Conservation (phyloP, 2,888 invertebrate genomes). For the Minunthozetes semirufus region DNA sequence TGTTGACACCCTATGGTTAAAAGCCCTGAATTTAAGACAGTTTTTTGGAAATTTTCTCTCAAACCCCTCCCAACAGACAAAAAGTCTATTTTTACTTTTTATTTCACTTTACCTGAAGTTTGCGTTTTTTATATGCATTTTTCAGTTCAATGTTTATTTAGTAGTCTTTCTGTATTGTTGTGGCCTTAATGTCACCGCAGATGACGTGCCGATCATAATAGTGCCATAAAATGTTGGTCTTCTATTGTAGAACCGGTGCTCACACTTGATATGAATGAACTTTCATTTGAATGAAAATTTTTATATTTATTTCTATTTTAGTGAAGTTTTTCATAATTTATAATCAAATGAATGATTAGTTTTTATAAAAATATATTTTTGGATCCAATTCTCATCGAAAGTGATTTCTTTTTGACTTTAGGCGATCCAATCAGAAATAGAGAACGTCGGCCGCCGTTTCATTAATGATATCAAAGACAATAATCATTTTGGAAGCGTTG, state of each 20-base stretch:
- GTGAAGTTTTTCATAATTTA: background rate
- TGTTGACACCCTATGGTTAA: constrained; percentile 25
- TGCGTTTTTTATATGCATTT: background rate
- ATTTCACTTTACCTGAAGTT: background rate
- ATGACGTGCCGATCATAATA: constrained; percentile 25
- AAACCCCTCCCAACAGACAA: constrained; percentile 5
- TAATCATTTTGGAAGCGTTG: constrained; percentile 12
- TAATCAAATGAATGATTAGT: background rate
- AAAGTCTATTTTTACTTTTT: background rate
- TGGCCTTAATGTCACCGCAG: constrained; percentile 25
- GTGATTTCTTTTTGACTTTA: background rate
- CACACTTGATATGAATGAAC: background rate
- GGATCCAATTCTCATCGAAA: background rate
- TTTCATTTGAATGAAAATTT: background rate
- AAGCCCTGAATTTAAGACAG: constrained; percentile 15
- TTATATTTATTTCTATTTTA: background rate
- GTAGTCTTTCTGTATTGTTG: background rate
- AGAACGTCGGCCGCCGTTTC: constrained; percentile 37
- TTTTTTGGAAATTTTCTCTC: background rate
- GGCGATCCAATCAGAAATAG: constrained; percentile 37
- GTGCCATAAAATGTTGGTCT: background rate
- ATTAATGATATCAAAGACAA: constrained; percentile 35
- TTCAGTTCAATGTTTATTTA: constrained; percentile 6
- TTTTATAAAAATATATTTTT: background rate
- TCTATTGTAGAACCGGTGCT: background rate